phyloP scores from a whole-genome alignment of 2,888 invertebrate genomes.

The Lissocephala sabroskyi region DNA sequence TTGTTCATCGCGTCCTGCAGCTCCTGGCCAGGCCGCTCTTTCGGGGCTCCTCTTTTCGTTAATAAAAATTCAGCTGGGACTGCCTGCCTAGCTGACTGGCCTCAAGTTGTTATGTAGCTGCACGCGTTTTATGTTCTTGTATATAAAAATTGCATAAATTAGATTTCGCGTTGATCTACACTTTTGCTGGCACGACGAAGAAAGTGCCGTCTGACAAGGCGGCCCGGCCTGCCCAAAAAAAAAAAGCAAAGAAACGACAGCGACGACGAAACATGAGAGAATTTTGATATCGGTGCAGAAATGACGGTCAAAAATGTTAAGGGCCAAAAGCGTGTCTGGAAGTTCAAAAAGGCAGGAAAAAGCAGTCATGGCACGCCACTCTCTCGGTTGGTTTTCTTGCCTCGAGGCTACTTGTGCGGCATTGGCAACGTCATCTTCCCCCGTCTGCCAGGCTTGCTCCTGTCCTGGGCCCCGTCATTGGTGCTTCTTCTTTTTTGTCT shows the following conservation, averaged over 20 bases:
- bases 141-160: slow-evolving; percentile 51
- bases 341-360: slow-evolving; percentile 56
- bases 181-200: slow-evolving; percentile 51
- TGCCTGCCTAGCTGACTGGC: slow-evolving; percentile 11
- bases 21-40: not conserved
- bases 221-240: slow-evolving; percentile 24
- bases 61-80: slow-evolving; percentile 36
- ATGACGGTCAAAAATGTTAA: slow-evolving; percentile 64
- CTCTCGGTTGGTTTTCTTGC: slow-evolving; percentile 11
- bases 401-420: slow-evolving; percentile 56
- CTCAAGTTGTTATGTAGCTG: slow-evolving; percentile 29
- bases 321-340: slow-evolving; percentile 69
- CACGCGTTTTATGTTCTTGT: slow-evolving; percentile 26
- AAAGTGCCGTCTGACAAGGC: slow-evolving; percentile 49
- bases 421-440: slow-evolving; percentile 34
- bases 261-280: slow-evolving; percentile 23
- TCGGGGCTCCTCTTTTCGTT: slow-evolving; percentile 17
- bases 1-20: slow-evolving; percentile 27
- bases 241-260: slow-evolving; percentile 8
- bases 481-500: slow-evolving; percentile 12
- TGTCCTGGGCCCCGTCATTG: slow-evolving; percentile 21
- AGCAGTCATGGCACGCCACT: slow-evolving; percentile 41
- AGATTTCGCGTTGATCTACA: slow-evolving; percentile 57
- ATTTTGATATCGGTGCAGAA: slow-evolving; percentile 52
- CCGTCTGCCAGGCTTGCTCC: slow-evolving; percentile 22